phyloP scores from a whole-genome alignment of 1,140 invertebrate genomes.

The Leptoteleia sp. region DNA sequence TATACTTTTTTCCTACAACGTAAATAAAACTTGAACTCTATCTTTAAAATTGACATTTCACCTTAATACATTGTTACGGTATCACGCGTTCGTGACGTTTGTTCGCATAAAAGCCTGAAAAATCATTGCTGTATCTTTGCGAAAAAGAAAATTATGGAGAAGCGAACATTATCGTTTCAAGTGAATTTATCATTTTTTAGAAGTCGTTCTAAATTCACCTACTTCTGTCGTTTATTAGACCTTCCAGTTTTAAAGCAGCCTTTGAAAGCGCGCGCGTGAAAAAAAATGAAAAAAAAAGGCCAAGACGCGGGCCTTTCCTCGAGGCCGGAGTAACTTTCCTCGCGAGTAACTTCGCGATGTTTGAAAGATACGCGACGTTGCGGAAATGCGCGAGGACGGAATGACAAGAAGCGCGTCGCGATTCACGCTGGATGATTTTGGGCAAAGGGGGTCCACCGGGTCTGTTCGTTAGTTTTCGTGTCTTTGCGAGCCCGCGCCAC shows the following conservation, averaged over 20 bases:
- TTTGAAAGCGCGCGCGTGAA: constrained; percentile 1
- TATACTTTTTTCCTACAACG: no score
- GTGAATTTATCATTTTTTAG: no score
- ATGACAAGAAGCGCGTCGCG: constrained; percentile 40
- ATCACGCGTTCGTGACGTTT: no score
- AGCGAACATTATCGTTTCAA: no score
- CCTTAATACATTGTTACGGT: no score
- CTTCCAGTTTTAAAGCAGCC: constrained; percentile 2
- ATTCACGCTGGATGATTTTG: constrained; percentile 58
- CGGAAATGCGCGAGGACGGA: constrained; percentile 50
- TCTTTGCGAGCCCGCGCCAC: constrained; percentile 45
- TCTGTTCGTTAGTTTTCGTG: constrained; percentile 54
- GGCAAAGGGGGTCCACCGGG: constrained; percentile 39
- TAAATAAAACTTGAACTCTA: no score
- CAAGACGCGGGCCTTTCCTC: background rate
- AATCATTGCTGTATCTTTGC: no score
- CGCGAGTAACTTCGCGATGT: constrained; percentile 41
- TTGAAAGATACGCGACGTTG: constrained; percentile 56
- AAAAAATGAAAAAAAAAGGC: no score
- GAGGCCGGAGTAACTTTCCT: background rate
- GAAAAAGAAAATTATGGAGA: no score
- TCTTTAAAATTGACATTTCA: no score
- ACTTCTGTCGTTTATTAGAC: constrained; percentile 22
- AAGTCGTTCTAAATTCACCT: constrained; percentile 6
- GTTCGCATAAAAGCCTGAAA: no score